phyloP scores from a whole-genome alignment of 2,113 vertebrate species.

The Campylorhamphus procurvoides region DNA sequence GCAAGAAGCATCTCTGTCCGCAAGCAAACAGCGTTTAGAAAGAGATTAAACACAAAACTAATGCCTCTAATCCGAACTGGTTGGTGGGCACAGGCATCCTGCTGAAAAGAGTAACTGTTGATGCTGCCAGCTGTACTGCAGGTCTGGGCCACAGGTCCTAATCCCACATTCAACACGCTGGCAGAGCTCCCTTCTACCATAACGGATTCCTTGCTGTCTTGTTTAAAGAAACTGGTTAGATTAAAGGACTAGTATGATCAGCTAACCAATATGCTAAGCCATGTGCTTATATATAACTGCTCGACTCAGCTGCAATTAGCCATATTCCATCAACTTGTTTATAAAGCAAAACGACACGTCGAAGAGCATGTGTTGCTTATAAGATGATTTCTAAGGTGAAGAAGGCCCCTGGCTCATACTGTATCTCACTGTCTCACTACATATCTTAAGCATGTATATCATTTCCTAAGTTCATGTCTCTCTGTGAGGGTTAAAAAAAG shows the following conservation, averaged over 20 bases:
- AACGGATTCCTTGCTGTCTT: neutral
- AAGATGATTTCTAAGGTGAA: constrained; percentile 32
- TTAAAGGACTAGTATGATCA: neutral
- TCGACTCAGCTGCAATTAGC: constrained; percentile 17
- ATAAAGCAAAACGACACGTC: constrained; percentile 19
- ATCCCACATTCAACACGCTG: neutral
- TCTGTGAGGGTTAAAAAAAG: neutral
- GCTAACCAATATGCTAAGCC: constrained; percentile 7
- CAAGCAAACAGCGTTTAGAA: constrained; percentile 20
- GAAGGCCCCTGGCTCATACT: constrained; percentile 10
- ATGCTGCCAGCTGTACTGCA: neutral
- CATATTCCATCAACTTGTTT: constrained; percentile 2
- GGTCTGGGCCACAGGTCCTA: neutral
- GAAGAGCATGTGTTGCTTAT: constrained; percentile 14
- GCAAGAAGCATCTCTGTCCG: constrained; percentile 27
- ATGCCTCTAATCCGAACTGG: constrained; percentile 35
- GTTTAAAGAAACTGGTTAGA: neutral
- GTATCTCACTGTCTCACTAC: neutral
- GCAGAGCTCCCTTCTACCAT: neutral
- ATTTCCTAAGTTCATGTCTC: neutral
- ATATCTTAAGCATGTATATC: neutral
- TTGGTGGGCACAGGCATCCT: constrained; percentile 22
- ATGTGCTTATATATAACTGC: constrained; percentile 40
- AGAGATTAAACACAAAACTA: constrained; percentile 40
- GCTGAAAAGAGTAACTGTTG: neutral